Base-by-base conservation (phyloP, 1,140 invertebrate species). In the Drosophila truncata region DNA sequence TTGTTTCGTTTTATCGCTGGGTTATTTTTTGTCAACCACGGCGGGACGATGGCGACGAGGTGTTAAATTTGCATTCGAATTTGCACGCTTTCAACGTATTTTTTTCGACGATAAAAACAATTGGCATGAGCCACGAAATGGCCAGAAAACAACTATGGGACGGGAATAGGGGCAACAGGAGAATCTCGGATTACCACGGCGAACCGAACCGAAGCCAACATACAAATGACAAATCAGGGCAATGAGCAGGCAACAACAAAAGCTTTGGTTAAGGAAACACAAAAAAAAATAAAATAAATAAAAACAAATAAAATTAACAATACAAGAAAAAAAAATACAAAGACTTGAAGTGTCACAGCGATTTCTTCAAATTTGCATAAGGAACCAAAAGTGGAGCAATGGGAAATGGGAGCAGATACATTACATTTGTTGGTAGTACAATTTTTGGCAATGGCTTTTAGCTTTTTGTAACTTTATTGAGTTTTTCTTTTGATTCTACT, bases 31-130 rank as follows among this genome's bases (percentile, higher is more conserved):
- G 84, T 83, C 76, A 73, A 78, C 65, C 76, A 76, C 75, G 57
- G 61, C 79, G 70, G 80, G 74, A 67, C 59, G 76, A 61, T 65
- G 60, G 64, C 70, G 57, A 63, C 75, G 70, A 88, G 85, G 85
- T 90, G 85, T 90, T 90, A 71, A 90, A 90, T 90, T 88, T 90
- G 85, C 81, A 85, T 88, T 84, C 81, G 78, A 90, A 79, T 88
- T 90, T 88, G 86, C 86, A 90, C 82, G 85, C 86, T 90, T 85
- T 82, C 85, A 88, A 88, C 84, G 76, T 78, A 79, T 74, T 79
- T 20, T 58, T 39, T 58, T 33, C 41, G 66, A 33, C 58, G 65
- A 82, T 67, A 87, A 87, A 82, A 82, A 88, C 83, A 87, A 87
- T 88, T 88, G 84, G 85, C 84, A 88, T 87, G 78, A 84, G 78